A percentile compares a stretch with the other conserved stretches of the same genome.
Conservation (phyloP, 2,888 invertebrate species). For the Hyposoter dolosus region DNA sequence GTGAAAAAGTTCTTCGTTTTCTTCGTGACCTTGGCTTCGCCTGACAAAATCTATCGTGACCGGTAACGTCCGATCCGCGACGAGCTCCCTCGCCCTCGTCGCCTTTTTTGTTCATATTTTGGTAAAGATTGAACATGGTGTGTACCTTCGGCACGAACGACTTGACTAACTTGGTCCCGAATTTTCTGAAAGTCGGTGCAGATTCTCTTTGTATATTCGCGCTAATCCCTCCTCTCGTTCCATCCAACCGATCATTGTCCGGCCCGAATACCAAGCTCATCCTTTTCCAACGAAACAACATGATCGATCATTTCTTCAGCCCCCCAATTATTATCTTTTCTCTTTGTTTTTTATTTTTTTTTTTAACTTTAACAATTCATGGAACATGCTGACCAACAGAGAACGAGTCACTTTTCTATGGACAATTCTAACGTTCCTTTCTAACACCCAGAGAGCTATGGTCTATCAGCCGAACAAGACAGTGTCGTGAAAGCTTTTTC, state of each 20-base stretch:
- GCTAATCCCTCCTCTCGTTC: conserved; percentile 58
- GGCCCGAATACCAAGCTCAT: conserved; percentile 67
- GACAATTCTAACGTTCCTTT: conserved; percentile 22
- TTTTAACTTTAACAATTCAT: not conserved
- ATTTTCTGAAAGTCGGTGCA: conserved; percentile 67
- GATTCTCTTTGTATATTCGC: conserved; percentile 63
- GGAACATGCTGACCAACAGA: conserved; percentile 10
- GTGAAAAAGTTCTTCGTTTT: conserved; percentile 82
- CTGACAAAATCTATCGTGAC: conserved; percentile 93
- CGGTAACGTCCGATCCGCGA: conserved; percentile 88
- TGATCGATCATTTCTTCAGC: not conserved
- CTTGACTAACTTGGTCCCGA: conserved; percentile 67
- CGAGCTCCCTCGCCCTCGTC: conserved; percentile 84
- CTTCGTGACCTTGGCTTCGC: conserved; percentile 85
- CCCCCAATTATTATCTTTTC: conserved; percentile 19
- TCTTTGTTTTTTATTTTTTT: not conserved
- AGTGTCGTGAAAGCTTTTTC: conserved; percentile 4
- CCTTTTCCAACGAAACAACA: conserved; percentile 60
- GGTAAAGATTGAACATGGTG: conserved; percentile 91
- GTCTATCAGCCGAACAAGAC: conserved; percentile 54
- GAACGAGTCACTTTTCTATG: conserved; percentile 40
- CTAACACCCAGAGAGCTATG: conserved; percentile 55
- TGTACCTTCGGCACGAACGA: conserved; percentile 65
- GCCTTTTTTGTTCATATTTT: conserved; percentile 88
- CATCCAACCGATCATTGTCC: conserved; percentile 65